A percentile compares a stretch with the other conserved stretches of the same genome.
Conservation (phyloP, 2,113 vertebrate genomes). For the Sula dactylatra region DNA sequence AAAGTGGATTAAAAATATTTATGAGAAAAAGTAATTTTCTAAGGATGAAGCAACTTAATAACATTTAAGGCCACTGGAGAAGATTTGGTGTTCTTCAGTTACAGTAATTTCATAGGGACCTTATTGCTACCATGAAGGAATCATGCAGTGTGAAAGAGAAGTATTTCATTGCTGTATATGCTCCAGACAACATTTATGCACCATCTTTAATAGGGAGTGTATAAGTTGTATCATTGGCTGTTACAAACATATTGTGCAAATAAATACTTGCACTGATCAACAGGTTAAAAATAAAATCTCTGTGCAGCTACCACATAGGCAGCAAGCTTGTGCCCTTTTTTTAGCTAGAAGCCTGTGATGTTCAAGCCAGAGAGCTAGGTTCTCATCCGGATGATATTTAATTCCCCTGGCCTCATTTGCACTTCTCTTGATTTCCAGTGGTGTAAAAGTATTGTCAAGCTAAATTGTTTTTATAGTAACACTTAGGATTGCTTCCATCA, state of each 20-base stretch:
- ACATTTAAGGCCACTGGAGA: neutral
- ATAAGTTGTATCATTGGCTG: neutral
- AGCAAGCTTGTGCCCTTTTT: neutral
- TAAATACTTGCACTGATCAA: neutral
- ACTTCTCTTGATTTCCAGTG: neutral
- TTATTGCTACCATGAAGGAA: neutral
- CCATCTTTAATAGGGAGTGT: neutral
- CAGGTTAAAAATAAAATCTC: constrained; percentile 19
- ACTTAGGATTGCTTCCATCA: neutral
- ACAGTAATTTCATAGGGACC: neutral
- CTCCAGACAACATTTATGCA: neutral
- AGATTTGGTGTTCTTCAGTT: neutral
- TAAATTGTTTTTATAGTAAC: neutral
- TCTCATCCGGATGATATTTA: neutral
- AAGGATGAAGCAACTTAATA: neutral
- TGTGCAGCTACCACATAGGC: neutral
- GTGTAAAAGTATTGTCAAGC: neutral
- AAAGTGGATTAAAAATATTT: neutral
- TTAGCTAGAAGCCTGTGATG: neutral
- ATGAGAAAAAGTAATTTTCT: neutral
- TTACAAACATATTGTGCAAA: neutral
- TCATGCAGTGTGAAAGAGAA: neutral
- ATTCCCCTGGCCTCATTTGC: neutral
- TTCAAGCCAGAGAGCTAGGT: neutral
- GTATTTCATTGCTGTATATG: neutral